These are phyloP conservation scores for Empidonax alnorum DNA, from an alignment of 2,113 vertebrate genomes.

Conservation along the genomic window DNA sequence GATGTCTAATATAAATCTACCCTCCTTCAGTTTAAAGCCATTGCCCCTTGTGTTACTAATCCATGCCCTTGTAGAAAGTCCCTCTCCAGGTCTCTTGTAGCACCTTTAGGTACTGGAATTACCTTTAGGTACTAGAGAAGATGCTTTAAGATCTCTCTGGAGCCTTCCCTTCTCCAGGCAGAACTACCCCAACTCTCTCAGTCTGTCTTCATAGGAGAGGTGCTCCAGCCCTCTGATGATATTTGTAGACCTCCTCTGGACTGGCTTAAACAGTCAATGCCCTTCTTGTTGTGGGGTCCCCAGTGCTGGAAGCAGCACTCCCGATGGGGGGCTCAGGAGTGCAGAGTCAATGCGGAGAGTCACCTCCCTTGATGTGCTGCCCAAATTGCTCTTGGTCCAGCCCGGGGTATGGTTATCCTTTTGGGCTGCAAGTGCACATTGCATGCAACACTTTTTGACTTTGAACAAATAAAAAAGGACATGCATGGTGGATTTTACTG, in stretches of 20 bases:
- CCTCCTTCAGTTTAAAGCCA: not conserved
- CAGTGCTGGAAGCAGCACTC: not conserved
- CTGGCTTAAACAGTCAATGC: accelerated
- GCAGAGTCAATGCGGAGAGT: not conserved
- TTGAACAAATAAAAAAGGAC: not conserved
- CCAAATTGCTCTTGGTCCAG: not conserved
- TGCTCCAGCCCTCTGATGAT: not conserved
- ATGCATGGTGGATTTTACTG: not conserved
- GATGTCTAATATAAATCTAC: not conserved
- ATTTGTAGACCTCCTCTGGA: not conserved
- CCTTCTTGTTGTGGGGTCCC: not conserved
- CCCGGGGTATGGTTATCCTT: not conserved
- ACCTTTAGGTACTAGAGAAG: not conserved
- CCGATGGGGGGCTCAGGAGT: accelerated
- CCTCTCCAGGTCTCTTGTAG: not conserved
- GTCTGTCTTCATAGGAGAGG: not conserved
- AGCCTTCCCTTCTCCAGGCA: not conserved
- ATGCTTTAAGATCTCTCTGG: not conserved
- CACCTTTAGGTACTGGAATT: not conserved
- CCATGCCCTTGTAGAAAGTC: accelerated
- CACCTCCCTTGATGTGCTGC: not conserved
- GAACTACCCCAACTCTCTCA: not conserved
- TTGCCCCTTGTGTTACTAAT: too few relatives aligned
- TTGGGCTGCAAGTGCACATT: not conserved
- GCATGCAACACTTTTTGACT: not conserved